Evolutionary conservation across 2,888 invertebrate species (phyloP).

Genomic region (Taphrorychus bicolor): DNA sequence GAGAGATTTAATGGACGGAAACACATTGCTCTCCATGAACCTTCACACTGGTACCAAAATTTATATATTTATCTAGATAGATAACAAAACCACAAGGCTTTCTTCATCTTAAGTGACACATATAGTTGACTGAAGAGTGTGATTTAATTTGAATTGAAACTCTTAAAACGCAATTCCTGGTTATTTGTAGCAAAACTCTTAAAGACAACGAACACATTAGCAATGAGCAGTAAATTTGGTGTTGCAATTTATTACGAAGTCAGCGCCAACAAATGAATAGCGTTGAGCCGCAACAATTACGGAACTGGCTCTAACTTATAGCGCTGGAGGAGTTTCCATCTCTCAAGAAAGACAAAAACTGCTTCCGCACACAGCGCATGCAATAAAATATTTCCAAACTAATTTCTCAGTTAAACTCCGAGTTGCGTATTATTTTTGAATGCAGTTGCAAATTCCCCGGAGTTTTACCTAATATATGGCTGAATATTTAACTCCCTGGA

Average conservation of each 20-base stretch:
- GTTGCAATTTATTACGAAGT: background rate
- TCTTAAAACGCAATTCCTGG: too few relatives aligned
- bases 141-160: too few relatives aligned
- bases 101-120: too few relatives aligned
- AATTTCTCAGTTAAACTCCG: background rate
- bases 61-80: too few relatives aligned
- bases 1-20: too few relatives aligned
- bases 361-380: background rate
- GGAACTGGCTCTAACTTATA: slow-evolving; percentile 6
- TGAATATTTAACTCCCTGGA: background rate
- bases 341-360: slow-evolving; percentile 6
- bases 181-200: too few relatives aligned
- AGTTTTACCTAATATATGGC: background rate
- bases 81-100: too few relatives aligned
- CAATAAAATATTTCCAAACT: slow-evolving; percentile 2
- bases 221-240: background rate
- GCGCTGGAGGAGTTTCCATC: background rate
- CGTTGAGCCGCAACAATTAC: slow-evolving; percentile 6
- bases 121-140: too few relatives aligned
- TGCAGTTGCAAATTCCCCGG: background rate
- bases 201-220: too few relatives aligned
- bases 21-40: too few relatives aligned
- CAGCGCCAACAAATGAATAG: background rate
- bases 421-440: background rate
- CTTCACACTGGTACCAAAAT: too few relatives aligned